Percentiles rank a stretch among this genome's conserved stretches.
phyloP scores from a whole-genome alignment of 2,797 vertebrate genomes.

The Takifugu ocellatus region DNA sequence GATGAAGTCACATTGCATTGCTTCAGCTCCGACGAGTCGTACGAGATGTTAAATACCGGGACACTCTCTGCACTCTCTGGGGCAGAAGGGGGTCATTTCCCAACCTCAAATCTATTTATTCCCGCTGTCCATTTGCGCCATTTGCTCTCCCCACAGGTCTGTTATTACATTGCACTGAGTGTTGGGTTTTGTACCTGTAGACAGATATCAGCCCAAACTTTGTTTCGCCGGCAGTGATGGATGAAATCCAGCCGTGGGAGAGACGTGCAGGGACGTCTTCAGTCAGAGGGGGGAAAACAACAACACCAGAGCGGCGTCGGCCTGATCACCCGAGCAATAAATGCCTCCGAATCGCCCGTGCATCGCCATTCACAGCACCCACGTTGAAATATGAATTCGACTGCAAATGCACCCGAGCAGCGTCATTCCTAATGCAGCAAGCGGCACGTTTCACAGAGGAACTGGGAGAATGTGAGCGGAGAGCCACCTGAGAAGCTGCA shows the following conservation, averaged over 20 bases:
- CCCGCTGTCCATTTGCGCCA: constrained; percentile 29
- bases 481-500: constrained; percentile 31
- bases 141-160: constrained; percentile 6
- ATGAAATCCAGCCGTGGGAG: constrained; percentile 8
- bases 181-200: too few species aligned
- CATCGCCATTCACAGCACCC: background rate
- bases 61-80: constrained; percentile 31
- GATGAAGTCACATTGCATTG: constrained; percentile 26
- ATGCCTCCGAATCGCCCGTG: background rate
- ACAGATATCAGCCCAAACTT: background rate
- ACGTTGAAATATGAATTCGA: too few species aligned
- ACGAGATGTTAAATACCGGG: constrained; percentile 29
- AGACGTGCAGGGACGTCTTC: background rate
- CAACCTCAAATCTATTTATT: constrained; percentile 36
- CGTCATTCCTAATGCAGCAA: too few species aligned
- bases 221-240: constrained; percentile 28
- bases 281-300: constrained; percentile 10
- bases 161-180: constrained; percentile 30
- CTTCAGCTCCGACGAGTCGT: constrained; percentile 28
- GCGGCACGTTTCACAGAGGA: constrained; percentile 12
- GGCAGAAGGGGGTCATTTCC: constrained; percentile 25
- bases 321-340: too few species aligned
- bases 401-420: too few species aligned
- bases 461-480: constrained; percentile 1
- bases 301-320: background rate